Conservation (phyloP, 2,113 vertebrate genomes). For the Pteropus alecto region DNA sequence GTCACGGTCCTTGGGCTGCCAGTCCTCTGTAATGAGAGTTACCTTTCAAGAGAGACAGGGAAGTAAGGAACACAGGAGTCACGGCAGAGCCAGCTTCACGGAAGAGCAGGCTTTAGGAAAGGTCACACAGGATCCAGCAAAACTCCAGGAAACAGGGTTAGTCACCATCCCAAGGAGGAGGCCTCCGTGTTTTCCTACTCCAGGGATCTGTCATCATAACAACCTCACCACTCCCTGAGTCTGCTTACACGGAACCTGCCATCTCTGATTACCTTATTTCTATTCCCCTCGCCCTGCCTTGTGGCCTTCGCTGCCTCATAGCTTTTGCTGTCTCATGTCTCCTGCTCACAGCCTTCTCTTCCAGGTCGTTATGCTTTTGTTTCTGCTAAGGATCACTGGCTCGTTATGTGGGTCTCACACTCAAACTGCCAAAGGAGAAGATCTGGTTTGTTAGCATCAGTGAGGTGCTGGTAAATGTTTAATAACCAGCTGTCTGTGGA, state of each 20-base stretch:
- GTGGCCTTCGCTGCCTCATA: neutral
- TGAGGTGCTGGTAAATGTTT: neutral
- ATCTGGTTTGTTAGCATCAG: neutral
- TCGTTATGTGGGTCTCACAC: neutral
- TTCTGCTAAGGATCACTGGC: neutral
- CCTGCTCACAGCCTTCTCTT: neutral
- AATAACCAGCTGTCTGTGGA: neutral
- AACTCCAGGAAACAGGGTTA: neutral
- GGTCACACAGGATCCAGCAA: neutral
- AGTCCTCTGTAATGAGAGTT: neutral
- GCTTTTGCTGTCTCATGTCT: accelerated
- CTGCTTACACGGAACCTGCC: neutral
- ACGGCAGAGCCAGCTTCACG: neutral
- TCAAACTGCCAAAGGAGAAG: neutral
- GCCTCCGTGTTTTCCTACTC: neutral
- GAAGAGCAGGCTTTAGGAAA: neutral
- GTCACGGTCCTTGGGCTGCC: neutral
- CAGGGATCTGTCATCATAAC: neutral
- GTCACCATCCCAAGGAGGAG: neutral
- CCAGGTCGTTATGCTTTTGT: neutral
- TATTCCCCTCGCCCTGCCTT: neutral
- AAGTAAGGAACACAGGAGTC: neutral
- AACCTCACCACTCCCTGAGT: neutral
- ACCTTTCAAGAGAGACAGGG: neutral
- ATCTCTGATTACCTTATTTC: neutral